phyloP scores from a whole-genome alignment of 64 coral and sea anemone species.

The Acropora yongei region DNA sequence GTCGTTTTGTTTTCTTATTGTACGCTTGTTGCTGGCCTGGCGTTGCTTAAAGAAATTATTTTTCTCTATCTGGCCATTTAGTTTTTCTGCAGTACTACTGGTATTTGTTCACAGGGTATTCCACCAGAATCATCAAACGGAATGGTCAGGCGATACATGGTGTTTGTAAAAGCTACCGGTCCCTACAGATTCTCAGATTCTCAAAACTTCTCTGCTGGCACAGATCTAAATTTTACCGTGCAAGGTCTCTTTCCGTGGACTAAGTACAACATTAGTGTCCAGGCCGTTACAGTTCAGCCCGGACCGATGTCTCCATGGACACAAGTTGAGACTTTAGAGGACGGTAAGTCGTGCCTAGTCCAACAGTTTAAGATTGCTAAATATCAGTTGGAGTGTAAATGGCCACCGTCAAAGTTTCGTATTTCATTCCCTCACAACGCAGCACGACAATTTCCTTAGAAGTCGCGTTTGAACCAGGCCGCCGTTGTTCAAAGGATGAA shows the following conservation, averaged over 20 bases:
- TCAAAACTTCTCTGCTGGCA: slow-evolving; percentile 7
- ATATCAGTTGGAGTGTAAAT: no score
- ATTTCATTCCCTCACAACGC: no score
- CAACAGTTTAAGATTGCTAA: neutral
- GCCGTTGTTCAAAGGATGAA: no score
- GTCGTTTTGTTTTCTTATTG: neutral
- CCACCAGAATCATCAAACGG: slow-evolving; percentile 72
- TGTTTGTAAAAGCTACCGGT: slow-evolving; percentile 57
- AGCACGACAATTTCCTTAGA: no score
- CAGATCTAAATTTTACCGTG: slow-evolving; percentile 60
- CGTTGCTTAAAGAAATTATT: neutral
- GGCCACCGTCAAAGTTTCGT: no score
- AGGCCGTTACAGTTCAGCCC: slow-evolving; percentile 63
- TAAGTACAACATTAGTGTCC: slow-evolving; percentile 66
- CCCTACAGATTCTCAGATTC: slow-evolving; percentile 35
- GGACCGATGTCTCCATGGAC: slow-evolving; percentile 69
- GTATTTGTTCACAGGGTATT: slow-evolving; percentile 49
- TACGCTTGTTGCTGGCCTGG: neutral
- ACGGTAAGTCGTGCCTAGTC: slow-evolving; percentile 50
- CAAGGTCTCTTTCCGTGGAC: slow-evolving; percentile 67
- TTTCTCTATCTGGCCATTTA: neutral
- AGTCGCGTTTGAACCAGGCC: no score
- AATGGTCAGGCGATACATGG: slow-evolving; percentile 56
- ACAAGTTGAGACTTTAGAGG: slow-evolving; percentile 66
- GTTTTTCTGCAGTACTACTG: no score